phyloP scores from a whole-genome alignment of 2,113 vertebrate species.

The Dermatemys mawii region DNA sequence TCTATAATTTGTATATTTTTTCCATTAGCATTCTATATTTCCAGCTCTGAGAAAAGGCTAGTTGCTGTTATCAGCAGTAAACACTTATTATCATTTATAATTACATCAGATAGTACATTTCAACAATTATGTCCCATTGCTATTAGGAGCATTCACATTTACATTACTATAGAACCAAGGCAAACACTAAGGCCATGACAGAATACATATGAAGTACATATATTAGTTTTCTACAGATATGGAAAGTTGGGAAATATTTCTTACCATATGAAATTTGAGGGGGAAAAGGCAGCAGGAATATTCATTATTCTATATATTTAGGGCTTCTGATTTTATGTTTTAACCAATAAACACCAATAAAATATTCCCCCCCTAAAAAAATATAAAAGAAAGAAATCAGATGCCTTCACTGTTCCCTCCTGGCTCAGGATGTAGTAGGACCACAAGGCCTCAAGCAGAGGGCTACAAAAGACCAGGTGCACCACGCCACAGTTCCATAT shows the following conservation, averaged over 20 bases:
- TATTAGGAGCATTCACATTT: neutral
- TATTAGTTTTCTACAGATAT: neutral
- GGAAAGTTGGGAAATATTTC: neutral
- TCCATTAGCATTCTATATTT: neutral
- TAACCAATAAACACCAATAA: no score
- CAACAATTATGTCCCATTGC: neutral
- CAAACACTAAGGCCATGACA: neutral
- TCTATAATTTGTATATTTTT: neutral
- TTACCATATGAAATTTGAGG: neutral
- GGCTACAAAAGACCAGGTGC: neutral
- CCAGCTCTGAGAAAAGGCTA: neutral
- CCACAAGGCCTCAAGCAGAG: neutral
- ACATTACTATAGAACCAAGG: neutral
- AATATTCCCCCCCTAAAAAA: no score
- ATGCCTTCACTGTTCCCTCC: no score
- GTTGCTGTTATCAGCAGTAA: neutral
- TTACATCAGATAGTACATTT: neutral
- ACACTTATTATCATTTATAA: neutral
- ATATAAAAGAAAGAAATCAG: no score
- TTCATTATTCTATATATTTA: no score
- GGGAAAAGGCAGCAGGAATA: neutral
- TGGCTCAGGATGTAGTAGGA: neutral
- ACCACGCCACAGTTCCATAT: neutral
- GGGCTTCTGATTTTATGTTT: no score
- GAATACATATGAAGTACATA: neutral